Percentiles rank a stretch among this genome's conserved stretches.
Conservation (phyloP, 1,140 invertebrate species). For the Coptotermes formosanus region DNA sequence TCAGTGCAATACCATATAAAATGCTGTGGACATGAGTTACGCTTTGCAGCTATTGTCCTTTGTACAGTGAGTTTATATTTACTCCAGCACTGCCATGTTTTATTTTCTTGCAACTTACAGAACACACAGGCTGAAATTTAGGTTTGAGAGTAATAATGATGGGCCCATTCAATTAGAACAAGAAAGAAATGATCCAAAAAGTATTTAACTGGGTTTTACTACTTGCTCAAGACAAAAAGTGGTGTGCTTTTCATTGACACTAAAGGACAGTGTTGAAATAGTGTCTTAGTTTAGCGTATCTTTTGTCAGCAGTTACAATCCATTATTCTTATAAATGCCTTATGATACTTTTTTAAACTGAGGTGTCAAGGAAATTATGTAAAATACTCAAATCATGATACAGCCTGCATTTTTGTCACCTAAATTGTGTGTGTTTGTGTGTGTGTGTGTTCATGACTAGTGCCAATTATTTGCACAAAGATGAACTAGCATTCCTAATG, state of each 20-base stretch:
- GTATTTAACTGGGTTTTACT: conserved; percentile 4
- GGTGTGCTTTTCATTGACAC: background rate
- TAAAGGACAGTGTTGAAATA: background rate
- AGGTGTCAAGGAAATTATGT: background rate
- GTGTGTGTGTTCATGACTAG: conserved; percentile 29
- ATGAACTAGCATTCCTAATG: background rate
- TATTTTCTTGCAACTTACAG: background rate
- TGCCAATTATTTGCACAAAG: conserved; percentile 24
- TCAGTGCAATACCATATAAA: background rate
- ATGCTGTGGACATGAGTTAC: background rate
- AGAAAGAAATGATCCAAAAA: background rate
- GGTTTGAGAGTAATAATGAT: background rate
- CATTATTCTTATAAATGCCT: background rate
- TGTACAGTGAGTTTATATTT: background rate
- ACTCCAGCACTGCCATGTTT: conserved; percentile 17
- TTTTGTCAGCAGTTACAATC: background rate
- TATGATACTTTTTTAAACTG: background rate
- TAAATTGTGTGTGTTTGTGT: conserved; percentile 24
- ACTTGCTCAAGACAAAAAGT: conserved; percentile 2
- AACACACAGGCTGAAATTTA: background rate
- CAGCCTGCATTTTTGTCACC: background rate
- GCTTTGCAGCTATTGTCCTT: background rate
- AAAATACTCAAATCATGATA: background rate
- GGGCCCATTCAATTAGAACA: background rate
- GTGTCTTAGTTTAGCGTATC: background rate